These are phyloP conservation scores for Oreortyx pictus DNA, from an alignment of 2,797 vertebrate species.

Conservation along the genomic window DNA sequence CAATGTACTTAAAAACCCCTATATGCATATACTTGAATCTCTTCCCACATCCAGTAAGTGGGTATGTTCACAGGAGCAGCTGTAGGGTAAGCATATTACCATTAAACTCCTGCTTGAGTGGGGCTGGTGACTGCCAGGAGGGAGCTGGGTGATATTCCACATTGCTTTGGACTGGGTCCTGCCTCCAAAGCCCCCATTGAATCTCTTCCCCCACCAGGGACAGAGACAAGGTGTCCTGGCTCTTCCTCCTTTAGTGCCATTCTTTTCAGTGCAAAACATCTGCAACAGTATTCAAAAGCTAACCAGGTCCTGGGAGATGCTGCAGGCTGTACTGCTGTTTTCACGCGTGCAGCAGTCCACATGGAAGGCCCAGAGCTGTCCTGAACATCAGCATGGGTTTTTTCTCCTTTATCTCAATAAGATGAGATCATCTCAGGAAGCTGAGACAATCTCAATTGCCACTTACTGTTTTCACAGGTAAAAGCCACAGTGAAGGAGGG, in stretches of 20 bases:
- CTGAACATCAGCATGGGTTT: accelerated
- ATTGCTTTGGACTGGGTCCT: not conserved
- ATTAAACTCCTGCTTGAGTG: not conserved
- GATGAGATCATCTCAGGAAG: not conserved
- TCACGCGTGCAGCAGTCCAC: accelerated
- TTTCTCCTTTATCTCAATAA: not conserved
- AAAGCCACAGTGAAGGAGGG: not conserved
- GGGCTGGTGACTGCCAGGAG: not conserved
- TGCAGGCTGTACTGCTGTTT: not conserved
- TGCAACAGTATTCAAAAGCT: not conserved
- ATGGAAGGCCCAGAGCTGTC: not conserved
- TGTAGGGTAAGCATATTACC: not conserved
- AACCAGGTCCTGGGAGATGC: not conserved
- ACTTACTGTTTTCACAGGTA: not conserved
- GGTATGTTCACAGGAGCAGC: not conserved
- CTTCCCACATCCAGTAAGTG: not conserved
- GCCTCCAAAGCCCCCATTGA: not conserved
- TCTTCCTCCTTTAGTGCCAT: accelerated
- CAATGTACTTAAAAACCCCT: not conserved
- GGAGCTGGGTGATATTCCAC: not conserved
- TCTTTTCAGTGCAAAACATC: not conserved
- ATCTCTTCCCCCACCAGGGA: not conserved
- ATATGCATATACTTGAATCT: accelerated
- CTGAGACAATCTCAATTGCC: not conserved
- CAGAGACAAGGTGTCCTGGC: accelerated